Base-by-base conservation (phyloP, 2,113 vertebrate species). In the Opisthocomus hoazin region DNA sequence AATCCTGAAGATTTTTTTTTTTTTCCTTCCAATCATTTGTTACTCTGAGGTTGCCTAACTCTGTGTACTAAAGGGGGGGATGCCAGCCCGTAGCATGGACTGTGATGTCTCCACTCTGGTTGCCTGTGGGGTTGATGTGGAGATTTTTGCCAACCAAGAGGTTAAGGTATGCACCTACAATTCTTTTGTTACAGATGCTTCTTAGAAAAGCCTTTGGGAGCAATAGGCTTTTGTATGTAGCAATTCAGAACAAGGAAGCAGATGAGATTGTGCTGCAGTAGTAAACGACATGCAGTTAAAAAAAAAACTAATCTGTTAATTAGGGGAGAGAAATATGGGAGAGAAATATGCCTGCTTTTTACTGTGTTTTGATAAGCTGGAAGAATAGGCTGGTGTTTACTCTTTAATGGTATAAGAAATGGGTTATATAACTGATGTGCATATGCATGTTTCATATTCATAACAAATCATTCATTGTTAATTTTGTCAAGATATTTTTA, bases 21-120 rank as follows among this genome's bases (percentile, higher is more conserved):
- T 8, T 54, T 65, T 8, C 6, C 30, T 92, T 76, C 84, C 65
- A 68, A 16, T 60, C 70, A 1, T 63, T 54, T 88, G n/a, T 95
- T 69, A 60, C 94, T 94, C 88, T 21, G 93, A 97, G 95, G 92
- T 77, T 92, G 76, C 95, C 91, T 84, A 94, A 96, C 88, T 97
- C 94, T 65, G 70, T 87, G 92, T 96, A 36, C 94, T 48, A 74
- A 91, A 82, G 94, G 82, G 88, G 97, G 98, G 97, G 95, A 99
- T 99, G 98, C 98, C 98, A 97, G 98, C 98, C 91, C 98, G 97
- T 92, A 98, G 97, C 97, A 98, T 98, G 98, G 98, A 99, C 97
- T 98, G 98, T 97, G 98, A 98, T 97, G 97, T 97, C 93, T 98
- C 98, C 90, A 98, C 98, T 93, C 98, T 99, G 97, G 98, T 99